Percentiles rank a stretch among this genome's conserved stretches.
phyloP scores from a whole-genome alignment of 64 coral and sea anemone genomes.

The Stichodactyla mertensii region DNA sequence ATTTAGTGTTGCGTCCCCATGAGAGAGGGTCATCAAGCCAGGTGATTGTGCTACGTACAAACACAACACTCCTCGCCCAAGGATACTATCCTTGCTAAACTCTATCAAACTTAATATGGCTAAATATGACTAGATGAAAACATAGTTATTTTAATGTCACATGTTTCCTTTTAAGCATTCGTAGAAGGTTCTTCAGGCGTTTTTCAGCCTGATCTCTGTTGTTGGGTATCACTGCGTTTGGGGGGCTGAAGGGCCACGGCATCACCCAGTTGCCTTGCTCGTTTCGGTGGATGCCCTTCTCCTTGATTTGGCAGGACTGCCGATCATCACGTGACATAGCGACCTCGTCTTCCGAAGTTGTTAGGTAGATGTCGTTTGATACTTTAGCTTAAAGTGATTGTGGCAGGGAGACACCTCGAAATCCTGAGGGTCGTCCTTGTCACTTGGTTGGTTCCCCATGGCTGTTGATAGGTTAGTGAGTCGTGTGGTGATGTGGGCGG shows the following conservation, averaged over 20 bases:
- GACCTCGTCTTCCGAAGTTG: slow-evolving; percentile 25
- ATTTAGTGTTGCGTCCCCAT: too few relatives aligned
- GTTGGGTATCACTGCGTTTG: slow-evolving; percentile 20
- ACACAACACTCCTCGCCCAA: too few relatives aligned
- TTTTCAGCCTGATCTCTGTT: slow-evolving; percentile 40
- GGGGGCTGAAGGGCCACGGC: slow-evolving; percentile 47
- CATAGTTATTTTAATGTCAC: too few relatives aligned
- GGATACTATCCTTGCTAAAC: too few relatives aligned
- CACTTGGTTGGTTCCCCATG: background rate
- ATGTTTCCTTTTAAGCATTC: slow-evolving; percentile 24
- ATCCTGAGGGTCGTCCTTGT: background rate
- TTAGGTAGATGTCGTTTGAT: slow-evolving; percentile 20
- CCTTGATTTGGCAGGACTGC: slow-evolving; percentile 43
- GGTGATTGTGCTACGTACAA: background rate
- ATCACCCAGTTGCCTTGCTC: slow-evolving; percentile 59
- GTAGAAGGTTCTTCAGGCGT: slow-evolving; percentile 13
- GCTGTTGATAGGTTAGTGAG: background rate
- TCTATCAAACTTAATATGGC: too few relatives aligned
- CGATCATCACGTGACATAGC: slow-evolving; percentile 22
- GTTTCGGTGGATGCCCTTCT: slow-evolving; percentile 37
- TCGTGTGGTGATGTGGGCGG: slow-evolving; percentile 27
- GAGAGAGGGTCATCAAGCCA: background rate
- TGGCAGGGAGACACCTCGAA: background rate
- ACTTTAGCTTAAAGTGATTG: background rate
- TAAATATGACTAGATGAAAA: too few relatives aligned